These are phyloP conservation scores for Sclerurus mexicanus DNA, from an alignment of 2,113 vertebrate genomes.

Conservation along the genomic window DNA sequence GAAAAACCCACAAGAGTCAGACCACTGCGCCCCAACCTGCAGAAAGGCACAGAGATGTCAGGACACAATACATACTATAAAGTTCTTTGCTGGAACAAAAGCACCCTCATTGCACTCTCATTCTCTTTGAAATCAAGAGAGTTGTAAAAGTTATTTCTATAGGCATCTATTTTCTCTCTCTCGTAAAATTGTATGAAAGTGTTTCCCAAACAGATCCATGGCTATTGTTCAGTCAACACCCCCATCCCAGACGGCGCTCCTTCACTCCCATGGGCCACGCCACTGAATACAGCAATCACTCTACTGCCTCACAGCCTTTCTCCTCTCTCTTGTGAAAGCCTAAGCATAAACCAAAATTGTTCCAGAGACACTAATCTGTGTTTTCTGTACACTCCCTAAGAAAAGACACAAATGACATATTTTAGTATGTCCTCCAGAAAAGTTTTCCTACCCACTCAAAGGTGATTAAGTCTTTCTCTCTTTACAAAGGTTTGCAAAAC, in stretches of 20 bases:
- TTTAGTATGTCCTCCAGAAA: not conserved
- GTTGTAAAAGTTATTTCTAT: slow-evolving; percentile 56
- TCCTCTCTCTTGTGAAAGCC: not conserved
- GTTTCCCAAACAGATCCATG: not conserved
- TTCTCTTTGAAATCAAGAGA: slow-evolving; percentile 28
- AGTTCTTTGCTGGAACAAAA: slow-evolving; percentile 16
- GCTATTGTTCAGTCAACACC: not conserved
- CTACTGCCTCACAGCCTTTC: not conserved
- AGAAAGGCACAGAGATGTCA: not conserved
- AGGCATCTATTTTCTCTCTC: slow-evolving; percentile 11
- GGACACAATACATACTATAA: slow-evolving; percentile 28
- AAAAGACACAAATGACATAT: not conserved
- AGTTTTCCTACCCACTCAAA: not conserved
- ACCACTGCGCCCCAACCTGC: not conserved
- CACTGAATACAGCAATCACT: not conserved
- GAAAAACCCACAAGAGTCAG: not conserved
- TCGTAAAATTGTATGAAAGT: slow-evolving; percentile 3
- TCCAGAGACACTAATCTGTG: not conserved
- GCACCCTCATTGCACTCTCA: not conserved
- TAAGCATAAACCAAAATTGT: not conserved
- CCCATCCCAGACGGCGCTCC: accelerated
- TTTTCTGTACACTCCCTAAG: not conserved
- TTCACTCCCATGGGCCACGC: not conserved
- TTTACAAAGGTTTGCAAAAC: not conserved
- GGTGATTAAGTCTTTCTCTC: not conserved